Conservation (phyloP, 2,113 vertebrate genomes). For the Ammodytes dubius region DNA sequence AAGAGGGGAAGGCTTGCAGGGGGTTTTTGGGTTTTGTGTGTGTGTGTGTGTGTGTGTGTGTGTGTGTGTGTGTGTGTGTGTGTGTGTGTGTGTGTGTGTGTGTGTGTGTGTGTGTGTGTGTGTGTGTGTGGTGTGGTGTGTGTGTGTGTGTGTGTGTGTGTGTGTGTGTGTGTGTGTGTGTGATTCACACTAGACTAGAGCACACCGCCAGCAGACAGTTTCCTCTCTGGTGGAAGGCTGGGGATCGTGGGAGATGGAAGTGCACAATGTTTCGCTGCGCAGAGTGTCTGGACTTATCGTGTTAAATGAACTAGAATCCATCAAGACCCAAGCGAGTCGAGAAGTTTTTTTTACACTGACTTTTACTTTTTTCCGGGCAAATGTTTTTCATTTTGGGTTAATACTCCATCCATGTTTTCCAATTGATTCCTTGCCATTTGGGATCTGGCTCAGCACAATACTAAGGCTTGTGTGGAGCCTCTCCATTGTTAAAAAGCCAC, state of each 20-base stretch:
- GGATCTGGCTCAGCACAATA: constrained; percentile 18
- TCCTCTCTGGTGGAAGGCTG: constrained; percentile 22
- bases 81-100: too few species aligned
- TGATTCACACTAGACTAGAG: constrained; percentile 26
- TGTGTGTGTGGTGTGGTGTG: neutral
- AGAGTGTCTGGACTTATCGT: constrained; percentile 20
- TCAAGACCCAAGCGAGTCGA: neutral
- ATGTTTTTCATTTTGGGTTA: constrained; percentile 29
- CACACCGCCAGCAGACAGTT: constrained; percentile 27
- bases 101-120: too few species aligned
- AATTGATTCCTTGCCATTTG: constrained; percentile 33
- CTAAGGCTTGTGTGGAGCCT: neutral
- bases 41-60: too few species aligned
- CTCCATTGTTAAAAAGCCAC: constrained; percentile 7
- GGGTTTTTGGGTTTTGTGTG: neutral
- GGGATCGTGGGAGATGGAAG: constrained; percentile 34
- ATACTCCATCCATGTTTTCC: constrained; percentile 28
- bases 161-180: neutral
- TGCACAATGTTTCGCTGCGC: constrained; percentile 11
- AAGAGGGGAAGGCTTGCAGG: constrained; percentile 31
- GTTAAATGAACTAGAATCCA: constrained; percentile 3
- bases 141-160: too few species aligned
- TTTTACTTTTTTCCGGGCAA: neutral
- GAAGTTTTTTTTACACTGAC: neutral
- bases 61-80: too few species aligned